These are phyloP conservation scores for Gymnobelideus leadbeateri DNA, from an alignment of 2,113 vertebrate genomes.

Conservation along the genomic window DNA sequence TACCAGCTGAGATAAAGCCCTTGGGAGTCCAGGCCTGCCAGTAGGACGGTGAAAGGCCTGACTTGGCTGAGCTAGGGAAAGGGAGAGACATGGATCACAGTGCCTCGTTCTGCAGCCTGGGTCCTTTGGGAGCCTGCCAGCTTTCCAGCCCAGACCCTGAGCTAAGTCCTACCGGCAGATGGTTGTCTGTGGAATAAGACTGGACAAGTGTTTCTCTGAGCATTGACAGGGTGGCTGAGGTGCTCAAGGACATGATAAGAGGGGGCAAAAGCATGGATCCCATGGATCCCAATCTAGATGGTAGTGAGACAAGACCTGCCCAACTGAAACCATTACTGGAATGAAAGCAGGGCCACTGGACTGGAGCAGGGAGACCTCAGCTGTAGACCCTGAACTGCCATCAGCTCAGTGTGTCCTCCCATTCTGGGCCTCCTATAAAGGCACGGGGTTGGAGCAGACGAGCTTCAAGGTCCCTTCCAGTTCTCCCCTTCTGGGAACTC, in stretches of 20 bases:
- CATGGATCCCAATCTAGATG: neutral
- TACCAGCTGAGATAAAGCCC: neutral
- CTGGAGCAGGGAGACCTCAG: neutral
- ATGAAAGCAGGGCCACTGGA: neutral
- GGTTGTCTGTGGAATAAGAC: slow-evolving; percentile 1
- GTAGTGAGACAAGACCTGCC: neutral
- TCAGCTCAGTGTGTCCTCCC: neutral
- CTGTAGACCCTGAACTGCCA: neutral
- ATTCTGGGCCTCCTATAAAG: neutral
- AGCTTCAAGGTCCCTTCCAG: neutral
- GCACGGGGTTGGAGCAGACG: neutral
- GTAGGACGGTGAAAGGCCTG: neutral
- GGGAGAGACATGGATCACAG: neutral
- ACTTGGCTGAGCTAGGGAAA: neutral
- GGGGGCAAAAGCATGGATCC: neutral
- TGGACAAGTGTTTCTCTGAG: neutral
- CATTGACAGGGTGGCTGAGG: neutral
- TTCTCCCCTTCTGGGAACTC: neutral
- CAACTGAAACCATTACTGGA: neutral
- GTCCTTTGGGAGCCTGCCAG: neutral
- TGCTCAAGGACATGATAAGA: neutral
- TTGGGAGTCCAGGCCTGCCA: neutral
- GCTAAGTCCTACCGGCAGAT: neutral
- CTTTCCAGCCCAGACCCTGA: neutral
- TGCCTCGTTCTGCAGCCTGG: neutral